A percentile compares a stretch with the other conserved stretches of the same genome.
These are phyloP conservation scores for Nylanderia fulva DNA, from an alignment of 1,140 invertebrate genomes.

Conservation along the genomic window DNA sequence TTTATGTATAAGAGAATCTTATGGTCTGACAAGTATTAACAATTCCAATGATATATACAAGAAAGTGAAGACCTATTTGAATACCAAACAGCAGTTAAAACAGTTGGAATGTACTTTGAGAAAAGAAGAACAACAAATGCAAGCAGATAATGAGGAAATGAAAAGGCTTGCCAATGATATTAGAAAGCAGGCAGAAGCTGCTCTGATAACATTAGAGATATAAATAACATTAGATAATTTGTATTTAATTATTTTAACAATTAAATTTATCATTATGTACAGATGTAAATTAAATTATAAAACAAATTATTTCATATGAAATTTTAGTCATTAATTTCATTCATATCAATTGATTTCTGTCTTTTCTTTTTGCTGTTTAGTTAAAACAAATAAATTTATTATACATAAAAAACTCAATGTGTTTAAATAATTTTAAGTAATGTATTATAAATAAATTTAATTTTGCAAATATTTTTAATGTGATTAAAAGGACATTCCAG, in stretches of 20 bases:
- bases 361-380: not conserved
- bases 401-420: not conserved
- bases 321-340: not conserved
- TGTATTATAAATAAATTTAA: constrained; percentile 24
- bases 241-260: not conserved
- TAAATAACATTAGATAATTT: not conserved
- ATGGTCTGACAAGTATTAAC: constrained; percentile 60
- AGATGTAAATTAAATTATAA: constrained; percentile 8
- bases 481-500: not conserved
- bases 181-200: constrained; percentile 80
- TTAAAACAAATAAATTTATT: not conserved
- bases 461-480: not conserved
- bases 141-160: constrained; percentile 75
- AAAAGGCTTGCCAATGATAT: constrained; percentile 79
- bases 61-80: constrained; percentile 78
- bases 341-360: not conserved
- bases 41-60: constrained; percentile 76
- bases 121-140: constrained; percentile 70
- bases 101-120: constrained; percentile 72
- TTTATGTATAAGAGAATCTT: constrained; percentile 59
- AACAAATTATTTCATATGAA: not conserved
- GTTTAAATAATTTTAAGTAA: not conserved
- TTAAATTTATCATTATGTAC: not conserved
- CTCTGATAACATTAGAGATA: constrained; percentile 69
- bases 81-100: constrained; percentile 76